Conservation (phyloP, 2,113 vertebrate species). For the Ornithorhynchus anatinus region DNA sequence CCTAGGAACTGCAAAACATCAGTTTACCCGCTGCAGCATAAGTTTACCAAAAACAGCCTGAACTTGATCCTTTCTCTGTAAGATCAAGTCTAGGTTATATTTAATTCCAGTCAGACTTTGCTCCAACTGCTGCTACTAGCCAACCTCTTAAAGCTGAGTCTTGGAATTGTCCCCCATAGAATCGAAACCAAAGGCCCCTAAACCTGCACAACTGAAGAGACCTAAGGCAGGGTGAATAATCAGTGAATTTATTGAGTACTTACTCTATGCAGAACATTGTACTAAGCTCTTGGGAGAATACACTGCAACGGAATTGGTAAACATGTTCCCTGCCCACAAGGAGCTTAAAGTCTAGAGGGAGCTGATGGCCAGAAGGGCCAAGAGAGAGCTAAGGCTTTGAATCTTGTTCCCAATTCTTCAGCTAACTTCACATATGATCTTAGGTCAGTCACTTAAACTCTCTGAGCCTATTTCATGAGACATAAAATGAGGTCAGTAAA, state of each 20-base stretch:
- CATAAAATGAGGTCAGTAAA: not conserved
- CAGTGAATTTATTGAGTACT: not conserved
- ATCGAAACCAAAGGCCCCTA: not conserved
- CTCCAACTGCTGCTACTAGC: not conserved
- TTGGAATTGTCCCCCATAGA: not conserved
- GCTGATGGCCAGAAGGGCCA: too few relatives aligned
- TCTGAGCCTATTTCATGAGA: not conserved
- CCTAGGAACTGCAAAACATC: not conserved
- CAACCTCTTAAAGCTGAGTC: not conserved
- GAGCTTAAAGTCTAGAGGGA: too few relatives aligned
- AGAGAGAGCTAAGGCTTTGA: too few relatives aligned
- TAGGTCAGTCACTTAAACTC: not conserved
- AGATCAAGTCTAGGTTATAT: too few relatives aligned
- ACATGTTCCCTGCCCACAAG: too few relatives aligned
- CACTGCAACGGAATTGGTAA: too few relatives aligned
- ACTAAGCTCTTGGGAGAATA: too few relatives aligned
- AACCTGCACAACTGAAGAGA: not conserved
- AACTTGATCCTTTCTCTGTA: too few relatives aligned
- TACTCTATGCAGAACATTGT: too few relatives aligned
- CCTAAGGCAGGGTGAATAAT: not conserved
- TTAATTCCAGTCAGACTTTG: too few relatives aligned
- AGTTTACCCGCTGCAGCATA: too few relatives aligned
- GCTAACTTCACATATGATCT: not conserved
- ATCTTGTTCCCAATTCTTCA: not conserved
- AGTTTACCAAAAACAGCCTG: too few relatives aligned